These are phyloP conservation scores for Dasypolia templi DNA, from an alignment of 2,888 invertebrate species.

Conservation along the genomic window DNA sequence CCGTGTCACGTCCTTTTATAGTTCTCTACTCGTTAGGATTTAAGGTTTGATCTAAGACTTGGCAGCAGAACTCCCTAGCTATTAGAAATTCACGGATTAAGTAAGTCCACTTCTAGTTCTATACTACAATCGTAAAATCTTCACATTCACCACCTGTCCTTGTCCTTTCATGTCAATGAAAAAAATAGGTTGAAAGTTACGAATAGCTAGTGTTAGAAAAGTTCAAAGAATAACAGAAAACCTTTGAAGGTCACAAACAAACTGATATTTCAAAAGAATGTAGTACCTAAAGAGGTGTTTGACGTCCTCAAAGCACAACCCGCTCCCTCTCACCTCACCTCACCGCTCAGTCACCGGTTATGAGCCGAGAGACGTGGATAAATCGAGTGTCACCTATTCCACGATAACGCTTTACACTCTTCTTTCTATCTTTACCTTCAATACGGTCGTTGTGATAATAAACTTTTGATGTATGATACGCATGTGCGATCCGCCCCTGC, in stretches of 20 bases:
- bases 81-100: constrained; percentile 3
- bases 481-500: background rate
- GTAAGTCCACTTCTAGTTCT: background rate
- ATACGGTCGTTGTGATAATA: background rate
- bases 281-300: too few relatives aligned
- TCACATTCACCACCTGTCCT: background rate
- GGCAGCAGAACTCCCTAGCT: constrained; percentile 13
- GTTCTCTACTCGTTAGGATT: background rate
- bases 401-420: constrained; percentile 25
- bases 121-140: background rate
- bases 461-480: too few relatives aligned
- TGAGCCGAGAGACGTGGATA: constrained; percentile 49
- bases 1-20: background rate
- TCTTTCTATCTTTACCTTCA: constrained; percentile 36
- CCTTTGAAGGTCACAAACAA: constrained; percentile 1
- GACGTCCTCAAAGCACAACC: too few relatives aligned
- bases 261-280: constrained; percentile 21
- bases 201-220: constrained; percentile 6
- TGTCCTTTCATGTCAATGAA: background rate
- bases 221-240: background rate
- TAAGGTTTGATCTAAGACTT: constrained; percentile 11
- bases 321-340: too few relatives aligned
- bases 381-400: constrained; percentile 42
- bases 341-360: constrained; percentile 36
- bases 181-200: background rate